Percentiles rank a stretch among this genome's conserved stretches.
Evolutionary conservation across 2,888 invertebrate genomes (phyloP).

Genomic region (Buathra laborator): DNA sequence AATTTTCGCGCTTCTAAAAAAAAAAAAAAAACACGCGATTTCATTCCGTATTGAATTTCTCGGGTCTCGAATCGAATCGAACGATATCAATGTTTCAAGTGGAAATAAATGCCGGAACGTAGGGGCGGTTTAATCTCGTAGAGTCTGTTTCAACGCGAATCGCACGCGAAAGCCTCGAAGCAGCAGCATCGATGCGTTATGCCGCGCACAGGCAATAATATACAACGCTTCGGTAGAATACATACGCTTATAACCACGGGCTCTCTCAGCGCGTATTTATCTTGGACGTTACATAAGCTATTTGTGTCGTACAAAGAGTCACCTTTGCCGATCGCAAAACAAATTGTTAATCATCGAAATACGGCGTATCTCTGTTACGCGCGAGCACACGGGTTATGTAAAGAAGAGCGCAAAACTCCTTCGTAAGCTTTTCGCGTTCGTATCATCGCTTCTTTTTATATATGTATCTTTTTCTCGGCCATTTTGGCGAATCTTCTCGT

Average conservation of each 20-base stretch:
- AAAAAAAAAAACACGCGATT: not conserved
- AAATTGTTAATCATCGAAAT: constrained; percentile 85
- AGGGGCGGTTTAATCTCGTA: constrained; percentile 17
- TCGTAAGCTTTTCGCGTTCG: constrained; percentile 47
- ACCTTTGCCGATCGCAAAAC: constrained; percentile 84
- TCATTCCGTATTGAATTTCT: not conserved
- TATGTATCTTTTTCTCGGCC: not conserved
- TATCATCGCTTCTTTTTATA: not conserved
- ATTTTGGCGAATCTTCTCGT: not conserved
- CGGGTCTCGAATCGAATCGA: not conserved
- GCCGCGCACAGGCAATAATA: constrained; percentile 16
- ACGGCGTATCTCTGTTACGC: constrained; percentile 78
- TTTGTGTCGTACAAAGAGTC: constrained; percentile 84
- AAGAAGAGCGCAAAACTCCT: constrained; percentile 71
- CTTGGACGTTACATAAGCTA: constrained; percentile 83
- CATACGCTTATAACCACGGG: constrained; percentile 38
- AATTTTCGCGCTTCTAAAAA: no score
- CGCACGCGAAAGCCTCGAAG: not conserved
- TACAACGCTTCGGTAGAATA: constrained; percentile 30
- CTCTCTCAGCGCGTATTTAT: constrained; percentile 79
- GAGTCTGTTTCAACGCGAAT: not conserved
- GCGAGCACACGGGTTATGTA: constrained; percentile 77
- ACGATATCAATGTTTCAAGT: not conserved
- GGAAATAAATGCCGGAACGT: not conserved
- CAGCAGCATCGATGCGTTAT: constrained; percentile 16